phyloP scores from a whole-genome alignment of 2,888 invertebrate genomes.

The Pachycephus smyrnensis region DNA sequence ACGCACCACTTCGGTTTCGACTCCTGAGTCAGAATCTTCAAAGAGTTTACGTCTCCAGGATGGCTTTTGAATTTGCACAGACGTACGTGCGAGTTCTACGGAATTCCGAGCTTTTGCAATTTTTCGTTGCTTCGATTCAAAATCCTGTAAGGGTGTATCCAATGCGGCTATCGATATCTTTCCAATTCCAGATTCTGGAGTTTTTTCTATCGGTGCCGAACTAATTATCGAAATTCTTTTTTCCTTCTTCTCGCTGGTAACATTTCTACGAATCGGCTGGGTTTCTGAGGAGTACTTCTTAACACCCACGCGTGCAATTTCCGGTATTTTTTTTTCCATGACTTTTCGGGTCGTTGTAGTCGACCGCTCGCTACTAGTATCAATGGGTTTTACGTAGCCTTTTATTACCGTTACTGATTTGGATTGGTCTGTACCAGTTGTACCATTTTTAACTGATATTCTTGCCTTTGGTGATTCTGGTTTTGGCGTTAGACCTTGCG shows the following conservation, averaged over 20 bases:
- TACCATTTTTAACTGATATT: background rate
- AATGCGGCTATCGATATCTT: background rate
- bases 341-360: background rate
- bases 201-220: background rate
- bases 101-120: constrained; percentile 26
- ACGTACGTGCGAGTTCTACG: constrained; percentile 25
- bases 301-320: background rate
- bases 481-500: constrained; percentile 17
- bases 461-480: background rate
- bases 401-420: background rate
- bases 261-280: background rate
- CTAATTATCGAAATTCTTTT: background rate
- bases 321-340: background rate
- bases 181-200: background rate
- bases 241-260: background rate
- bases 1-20: background rate
- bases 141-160: background rate
- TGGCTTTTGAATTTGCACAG: constrained; percentile 21
- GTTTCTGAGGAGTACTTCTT: background rate
- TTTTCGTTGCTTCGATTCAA: constrained; percentile 5
- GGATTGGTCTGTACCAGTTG: background rate
- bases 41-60: constrained; percentile 45
- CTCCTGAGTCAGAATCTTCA: constrained; percentile 23
- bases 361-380: background rate
- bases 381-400: background rate